phyloP scores from a whole-genome alignment of 2,113 vertebrate genomes.

The Anoura caudifer region DNA sequence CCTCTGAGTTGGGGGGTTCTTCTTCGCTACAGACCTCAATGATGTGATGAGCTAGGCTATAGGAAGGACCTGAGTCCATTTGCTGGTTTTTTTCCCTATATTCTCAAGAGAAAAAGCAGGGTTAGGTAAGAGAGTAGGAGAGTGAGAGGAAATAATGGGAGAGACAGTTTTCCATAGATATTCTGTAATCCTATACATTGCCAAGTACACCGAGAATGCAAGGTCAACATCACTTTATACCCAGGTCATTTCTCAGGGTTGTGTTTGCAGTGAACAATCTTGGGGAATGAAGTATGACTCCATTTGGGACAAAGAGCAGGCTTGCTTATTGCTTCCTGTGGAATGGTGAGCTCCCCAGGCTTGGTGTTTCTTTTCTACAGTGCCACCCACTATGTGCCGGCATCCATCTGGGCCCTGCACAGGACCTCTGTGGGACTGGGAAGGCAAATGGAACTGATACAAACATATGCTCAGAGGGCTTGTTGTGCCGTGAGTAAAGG shows the following conservation, averaged over 20 bases:
- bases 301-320: background rate
- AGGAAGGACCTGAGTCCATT: background rate
- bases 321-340: background rate
- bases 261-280: background rate
- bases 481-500: background rate
- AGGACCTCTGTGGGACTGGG: background rate
- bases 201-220: background rate
- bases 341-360: background rate
- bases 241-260: background rate
- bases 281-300: background rate
- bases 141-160: background rate
- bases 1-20: background rate
- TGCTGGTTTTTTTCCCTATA: background rate
- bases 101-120: background rate
- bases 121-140: background rate
- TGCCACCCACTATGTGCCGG: background rate
- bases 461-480: no score
- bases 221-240: background rate
- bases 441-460: background rate
- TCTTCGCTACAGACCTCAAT: background rate
- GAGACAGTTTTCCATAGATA: background rate
- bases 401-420: background rate
- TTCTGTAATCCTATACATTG: background rate
- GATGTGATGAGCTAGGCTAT: background rate
- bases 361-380: background rate